Percentiles rank a stretch among this genome's conserved stretches.
phyloP scores from a whole-genome alignment of 2,113 vertebrate genomes.

The Gnathonemus longibarbis region DNA sequence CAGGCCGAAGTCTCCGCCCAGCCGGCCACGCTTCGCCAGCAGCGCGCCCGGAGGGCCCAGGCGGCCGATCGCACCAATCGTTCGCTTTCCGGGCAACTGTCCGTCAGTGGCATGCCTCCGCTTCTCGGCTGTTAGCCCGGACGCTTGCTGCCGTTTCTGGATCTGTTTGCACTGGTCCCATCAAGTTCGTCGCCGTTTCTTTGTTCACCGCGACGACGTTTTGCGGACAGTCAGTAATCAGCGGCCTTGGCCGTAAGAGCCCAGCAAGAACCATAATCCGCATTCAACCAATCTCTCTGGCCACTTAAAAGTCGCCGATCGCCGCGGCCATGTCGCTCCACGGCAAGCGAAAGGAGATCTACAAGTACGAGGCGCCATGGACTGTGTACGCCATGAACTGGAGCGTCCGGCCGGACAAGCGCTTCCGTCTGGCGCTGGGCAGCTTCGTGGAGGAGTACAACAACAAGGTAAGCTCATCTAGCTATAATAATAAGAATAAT shows the following conservation, averaged over 20 bases:
- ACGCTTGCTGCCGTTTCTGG: background rate
- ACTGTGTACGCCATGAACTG: conserved; percentile 98
- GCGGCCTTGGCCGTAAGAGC: background rate
- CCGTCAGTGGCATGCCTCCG: background rate
- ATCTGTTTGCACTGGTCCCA: background rate
- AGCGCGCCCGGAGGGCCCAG: background rate
- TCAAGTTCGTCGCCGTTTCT: background rate
- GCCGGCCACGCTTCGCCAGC: background rate
- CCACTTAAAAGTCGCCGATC: background rate
- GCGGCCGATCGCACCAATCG: background rate
- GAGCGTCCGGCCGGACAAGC: conserved; percentile 94
- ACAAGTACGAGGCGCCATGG: conserved; percentile 98
- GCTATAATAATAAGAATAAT: background rate
- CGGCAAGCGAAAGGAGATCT: conserved; percentile 99
- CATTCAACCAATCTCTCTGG: background rate
- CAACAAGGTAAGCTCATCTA: conserved; percentile 75
- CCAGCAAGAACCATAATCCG: background rate
- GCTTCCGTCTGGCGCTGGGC: conserved; percentile 87
- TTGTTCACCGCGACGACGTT: background rate
- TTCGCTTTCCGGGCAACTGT: background rate
- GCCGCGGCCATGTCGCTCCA: conserved; percentile 81
- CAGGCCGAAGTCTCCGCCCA: background rate
- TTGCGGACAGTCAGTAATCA: background rate
- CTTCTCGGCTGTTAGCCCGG: background rate
- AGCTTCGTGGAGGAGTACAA: conserved; percentile 98